Evolutionary conservation across 2,113 vertebrate genomes (phyloP).

Genomic region (Chitala chitala): DNA sequence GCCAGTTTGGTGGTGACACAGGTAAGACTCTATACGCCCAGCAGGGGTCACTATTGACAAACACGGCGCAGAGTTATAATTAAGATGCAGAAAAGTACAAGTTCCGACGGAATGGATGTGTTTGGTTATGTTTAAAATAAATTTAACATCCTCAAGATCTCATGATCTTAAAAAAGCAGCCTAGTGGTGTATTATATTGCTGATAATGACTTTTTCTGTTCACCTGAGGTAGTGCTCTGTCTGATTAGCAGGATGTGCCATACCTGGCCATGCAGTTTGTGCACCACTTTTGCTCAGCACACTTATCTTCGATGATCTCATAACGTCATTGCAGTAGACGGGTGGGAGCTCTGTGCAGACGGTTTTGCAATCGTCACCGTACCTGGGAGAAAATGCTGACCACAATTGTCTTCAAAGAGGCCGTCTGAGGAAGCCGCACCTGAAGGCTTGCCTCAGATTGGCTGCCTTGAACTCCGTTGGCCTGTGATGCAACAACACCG

Average conservation of each 20-base stretch:
- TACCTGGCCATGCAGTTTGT: background rate
- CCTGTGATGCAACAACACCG: background rate
- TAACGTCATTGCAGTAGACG: background rate
- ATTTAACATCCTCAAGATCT: constrained; percentile 7
- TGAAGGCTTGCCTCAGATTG: background rate
- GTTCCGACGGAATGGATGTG: background rate
- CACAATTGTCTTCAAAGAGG: background rate
- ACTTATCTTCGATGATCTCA: background rate
- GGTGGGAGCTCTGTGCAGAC: too few species aligned
- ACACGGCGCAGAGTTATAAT: background rate
- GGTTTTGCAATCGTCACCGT: too few species aligned
- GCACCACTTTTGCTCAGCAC: background rate
- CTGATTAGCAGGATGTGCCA: too few species aligned
- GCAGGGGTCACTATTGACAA: constrained; percentile 20
- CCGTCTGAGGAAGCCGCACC: too few species aligned
- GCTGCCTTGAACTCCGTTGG: background rate
- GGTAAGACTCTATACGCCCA: background rate
- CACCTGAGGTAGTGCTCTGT: background rate
- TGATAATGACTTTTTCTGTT: background rate
- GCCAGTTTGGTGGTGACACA: background rate
- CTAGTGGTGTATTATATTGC: background rate
- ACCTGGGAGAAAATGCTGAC: too few species aligned
- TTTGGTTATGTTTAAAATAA: background rate
- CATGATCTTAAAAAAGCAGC: background rate
- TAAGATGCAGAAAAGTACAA: background rate